These are phyloP conservation scores for Stylophora pistillata DNA, from an alignment of 64 coral and sea anemone species.

Conservation along the genomic window DNA sequence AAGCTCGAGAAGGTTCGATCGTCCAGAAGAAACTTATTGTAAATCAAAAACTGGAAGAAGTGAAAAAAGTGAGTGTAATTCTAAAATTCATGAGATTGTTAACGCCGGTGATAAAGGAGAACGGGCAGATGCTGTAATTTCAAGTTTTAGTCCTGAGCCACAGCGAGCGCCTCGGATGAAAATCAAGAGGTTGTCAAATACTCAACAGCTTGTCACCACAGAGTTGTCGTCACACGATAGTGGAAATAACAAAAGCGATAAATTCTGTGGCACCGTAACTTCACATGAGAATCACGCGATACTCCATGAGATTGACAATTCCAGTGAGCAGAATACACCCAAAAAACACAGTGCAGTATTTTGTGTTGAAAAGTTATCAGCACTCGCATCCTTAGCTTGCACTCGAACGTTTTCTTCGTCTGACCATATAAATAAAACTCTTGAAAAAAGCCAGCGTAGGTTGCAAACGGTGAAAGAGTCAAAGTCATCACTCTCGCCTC, in stretches of 20 bases:
- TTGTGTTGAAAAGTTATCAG: background rate
- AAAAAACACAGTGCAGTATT: background rate
- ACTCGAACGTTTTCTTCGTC: background rate
- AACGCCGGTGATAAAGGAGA: background rate
- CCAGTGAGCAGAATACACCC: background rate
- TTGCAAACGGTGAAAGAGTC: background rate
- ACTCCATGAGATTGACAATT: background rate
- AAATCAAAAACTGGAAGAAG: background rate
- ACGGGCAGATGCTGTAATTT: background rate
- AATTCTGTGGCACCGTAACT: background rate
- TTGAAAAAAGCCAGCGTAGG: background rate
- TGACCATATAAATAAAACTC: background rate
- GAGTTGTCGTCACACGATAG: background rate
- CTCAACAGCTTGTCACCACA: background rate
- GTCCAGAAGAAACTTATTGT: constrained; percentile 15
- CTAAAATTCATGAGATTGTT: background rate
- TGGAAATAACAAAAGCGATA: background rate
- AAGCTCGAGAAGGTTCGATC: background rate
- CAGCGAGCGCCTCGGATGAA: constrained; percentile 22
- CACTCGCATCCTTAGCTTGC: background rate
- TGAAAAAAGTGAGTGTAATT: background rate
- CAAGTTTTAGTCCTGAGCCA: constrained; percentile 21
- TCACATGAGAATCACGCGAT: background rate
- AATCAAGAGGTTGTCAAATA: constrained; percentile 1
- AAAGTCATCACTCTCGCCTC: background rate